Conservation (phyloP, 2,888 invertebrate species). For the Polyommatus iphigenia region DNA sequence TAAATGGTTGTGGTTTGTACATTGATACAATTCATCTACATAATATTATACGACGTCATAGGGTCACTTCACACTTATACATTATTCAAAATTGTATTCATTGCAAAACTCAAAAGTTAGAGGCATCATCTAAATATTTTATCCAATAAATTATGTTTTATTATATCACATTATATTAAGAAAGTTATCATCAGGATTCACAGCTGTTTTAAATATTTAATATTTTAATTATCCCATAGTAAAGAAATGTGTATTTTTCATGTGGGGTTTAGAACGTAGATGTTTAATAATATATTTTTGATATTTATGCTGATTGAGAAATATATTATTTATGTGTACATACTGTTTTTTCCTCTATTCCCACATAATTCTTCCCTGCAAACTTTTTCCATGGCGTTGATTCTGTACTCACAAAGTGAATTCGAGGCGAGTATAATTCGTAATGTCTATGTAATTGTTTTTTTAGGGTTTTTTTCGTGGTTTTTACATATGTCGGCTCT, state of each 20-base stretch:
- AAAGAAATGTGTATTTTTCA: background rate
- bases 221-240: background rate
- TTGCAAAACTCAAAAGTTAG: background rate
- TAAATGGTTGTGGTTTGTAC: background rate
- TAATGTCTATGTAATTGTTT: no score
- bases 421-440: conserved; percentile 3
- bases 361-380: conserved; percentile 68
- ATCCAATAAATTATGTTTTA: background rate
- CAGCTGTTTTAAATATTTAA: background rate
- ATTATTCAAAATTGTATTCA: background rate
- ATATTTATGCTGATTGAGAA: conserved; percentile 52
- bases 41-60: no score
- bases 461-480: background rate
- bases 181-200: background rate
- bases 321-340: conserved; percentile 57
- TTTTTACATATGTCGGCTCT: background rate
- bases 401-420: conserved; percentile 2
- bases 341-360: conserved; percentile 50
- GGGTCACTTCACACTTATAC: background rate
- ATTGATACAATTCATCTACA: background rate
- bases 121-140: background rate
- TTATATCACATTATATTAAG: background rate
- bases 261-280: conserved; percentile 25
- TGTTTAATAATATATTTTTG: conserved; percentile 25
- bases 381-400: conserved; percentile 27